These are phyloP conservation scores for Globodera rostochiensis DNA, from an alignment of 1,140 invertebrate species.

Conservation along the genomic window DNA sequence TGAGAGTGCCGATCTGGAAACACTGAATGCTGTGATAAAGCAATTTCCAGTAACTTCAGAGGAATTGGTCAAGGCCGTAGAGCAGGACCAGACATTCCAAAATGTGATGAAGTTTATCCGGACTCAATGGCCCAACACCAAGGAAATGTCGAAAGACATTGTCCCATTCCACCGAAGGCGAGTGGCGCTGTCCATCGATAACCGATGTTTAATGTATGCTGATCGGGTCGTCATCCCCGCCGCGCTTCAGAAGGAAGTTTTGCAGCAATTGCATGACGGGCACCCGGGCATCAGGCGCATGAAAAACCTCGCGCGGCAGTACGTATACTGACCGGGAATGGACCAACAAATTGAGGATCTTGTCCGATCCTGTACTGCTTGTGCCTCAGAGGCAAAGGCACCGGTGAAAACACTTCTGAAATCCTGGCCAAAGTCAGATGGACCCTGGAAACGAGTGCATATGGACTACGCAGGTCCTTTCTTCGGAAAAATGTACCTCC, in stretches of 20 bases:
- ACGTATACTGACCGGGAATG: constrained; percentile 21
- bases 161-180: background rate
- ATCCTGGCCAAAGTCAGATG: background rate
- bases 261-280: background rate
- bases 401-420: background rate
- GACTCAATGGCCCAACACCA: background rate
- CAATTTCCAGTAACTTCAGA: too few species aligned
- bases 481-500: constrained; percentile 68
- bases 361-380: background rate
- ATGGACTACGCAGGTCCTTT: constrained; percentile 66
- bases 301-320: background rate
- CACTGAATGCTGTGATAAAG: too few species aligned
- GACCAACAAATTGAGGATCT: constrained; percentile 8
- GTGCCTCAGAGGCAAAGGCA: constrained; percentile 2
- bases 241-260: background rate
- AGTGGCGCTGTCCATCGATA: background rate
- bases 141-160: background rate
- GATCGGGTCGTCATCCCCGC: background rate
- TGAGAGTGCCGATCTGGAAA: too few species aligned
- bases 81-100: too few species aligned
- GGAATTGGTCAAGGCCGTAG: too few species aligned
- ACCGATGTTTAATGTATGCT: background rate
- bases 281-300: constrained; percentile 14
- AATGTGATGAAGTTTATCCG: too few species aligned
- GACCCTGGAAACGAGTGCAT: constrained; percentile 52